phyloP scores from a whole-genome alignment of 2,888 invertebrate species.

The Cataglyphis livida region DNA sequence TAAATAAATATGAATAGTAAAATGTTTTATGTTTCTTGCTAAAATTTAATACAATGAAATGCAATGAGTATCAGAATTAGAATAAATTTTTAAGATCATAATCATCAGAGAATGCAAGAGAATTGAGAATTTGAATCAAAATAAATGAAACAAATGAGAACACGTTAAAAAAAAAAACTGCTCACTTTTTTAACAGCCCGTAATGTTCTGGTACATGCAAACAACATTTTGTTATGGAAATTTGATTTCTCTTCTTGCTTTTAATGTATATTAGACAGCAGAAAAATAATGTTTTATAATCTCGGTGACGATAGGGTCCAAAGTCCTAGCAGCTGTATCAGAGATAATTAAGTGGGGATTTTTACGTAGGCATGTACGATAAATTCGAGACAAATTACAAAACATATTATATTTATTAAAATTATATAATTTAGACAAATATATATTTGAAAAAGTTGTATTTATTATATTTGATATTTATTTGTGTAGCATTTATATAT shows the following conservation, averaged over 20 bases:
- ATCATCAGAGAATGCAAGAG: not conserved
- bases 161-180: slow-evolving; percentile 2
- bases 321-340: slow-evolving; percentile 51
- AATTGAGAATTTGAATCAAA: not conserved
- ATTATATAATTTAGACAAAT: not conserved
- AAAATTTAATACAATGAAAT: not conserved
- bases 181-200: slow-evolving; percentile 62
- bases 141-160: not conserved
- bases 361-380: not conserved
- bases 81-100: not conserved
- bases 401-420: not conserved
- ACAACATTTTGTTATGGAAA: slow-evolving; percentile 61
- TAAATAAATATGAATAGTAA: not conserved
- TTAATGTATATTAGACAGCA: not conserved
- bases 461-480: not conserved
- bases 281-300: slow-evolving; percentile 28
- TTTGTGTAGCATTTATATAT: not conserved
- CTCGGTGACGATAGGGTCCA: slow-evolving; percentile 53
- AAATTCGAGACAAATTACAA: not conserved
- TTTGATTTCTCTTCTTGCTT: not conserved
- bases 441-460: not conserved
- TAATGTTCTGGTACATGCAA: slow-evolving; percentile 49
- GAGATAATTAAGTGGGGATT: not conserved
- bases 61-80: not conserved
- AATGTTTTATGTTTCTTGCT: not conserved